Evolutionary conservation across 2,113 vertebrate species (phyloP), one percentile per base, ranked within the genome.

Genomic region (Sakesphorus luctuosus): DNA sequence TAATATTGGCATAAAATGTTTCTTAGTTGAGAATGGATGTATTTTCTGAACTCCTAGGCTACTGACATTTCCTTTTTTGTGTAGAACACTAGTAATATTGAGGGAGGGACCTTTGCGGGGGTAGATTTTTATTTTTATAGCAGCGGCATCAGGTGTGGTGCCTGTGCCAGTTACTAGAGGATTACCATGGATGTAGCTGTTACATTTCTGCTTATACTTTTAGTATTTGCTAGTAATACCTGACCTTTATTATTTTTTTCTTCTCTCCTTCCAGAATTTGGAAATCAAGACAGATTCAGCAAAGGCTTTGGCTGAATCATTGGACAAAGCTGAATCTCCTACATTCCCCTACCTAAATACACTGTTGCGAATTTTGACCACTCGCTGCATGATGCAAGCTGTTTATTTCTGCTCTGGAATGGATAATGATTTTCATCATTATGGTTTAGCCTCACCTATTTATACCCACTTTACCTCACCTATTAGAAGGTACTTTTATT

Each of bases 321-420:
- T 99, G 43, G 99, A 99, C 87, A 95, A 61, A 79, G 99, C 99
- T 7, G 98, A 98, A 63, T 98, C 98, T 74, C 96, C 98, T 11
- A 65, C 92, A 6, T 99, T 99, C 74, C 98, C 98, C 0, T 99
- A 99, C 92, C 98, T 99, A 44, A 99, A 99, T 91, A 99, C 98
- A 1, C 97, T 99, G 13, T 89, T 99, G 94, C 98, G 99, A 81
- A 99, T 99, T 97, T 95, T 99, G 93, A 95, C 99, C 79, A 99
- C 99, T 46, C 99, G 99, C 84, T 99, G 99, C 97, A 99, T 99
- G 99, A 99, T 99, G 99, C 99, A 99, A 95, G 99, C 99, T 3
- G 98, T 99, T 58, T 99, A 99, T 96, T 99, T 99, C 95, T 99
- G 99, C 95, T 99, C 99, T 1, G 99, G 99, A 83, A 99, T 99